phyloP scores from a whole-genome alignment of 2,888 invertebrate species.

The Actias luna region DNA sequence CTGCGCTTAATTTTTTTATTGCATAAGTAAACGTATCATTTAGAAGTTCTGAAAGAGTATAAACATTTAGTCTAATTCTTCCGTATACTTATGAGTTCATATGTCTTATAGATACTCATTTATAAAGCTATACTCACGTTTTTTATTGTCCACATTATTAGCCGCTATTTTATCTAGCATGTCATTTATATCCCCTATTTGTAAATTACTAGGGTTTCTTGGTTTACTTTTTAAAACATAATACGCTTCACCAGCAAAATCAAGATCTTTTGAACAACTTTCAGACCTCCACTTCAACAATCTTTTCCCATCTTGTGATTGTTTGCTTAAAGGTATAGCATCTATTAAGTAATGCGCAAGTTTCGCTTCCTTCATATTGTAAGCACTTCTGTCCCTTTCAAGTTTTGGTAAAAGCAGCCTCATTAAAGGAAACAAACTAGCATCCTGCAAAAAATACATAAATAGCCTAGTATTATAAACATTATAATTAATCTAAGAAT shows the following conservation, averaged over 20 bases:
- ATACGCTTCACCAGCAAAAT: conserved; percentile 92
- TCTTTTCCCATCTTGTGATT: conserved; percentile 71
- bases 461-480: not conserved
- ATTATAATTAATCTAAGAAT: too few species aligned
- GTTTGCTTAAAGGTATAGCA: conserved; percentile 87
- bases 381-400: conserved; percentile 90
- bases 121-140: conserved; percentile 51
- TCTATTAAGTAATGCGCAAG: conserved; percentile 88
- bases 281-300: conserved; percentile 72
- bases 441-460: conserved; percentile 67
- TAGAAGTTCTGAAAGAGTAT: conserved; percentile 44
- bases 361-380: conserved; percentile 90
- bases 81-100: not conserved
- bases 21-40: conserved; percentile 84
- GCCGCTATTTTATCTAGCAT: conserved; percentile 88
- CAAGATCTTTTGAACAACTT: conserved; percentile 77
- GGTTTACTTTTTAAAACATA: conserved; percentile 84
- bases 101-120: not conserved
- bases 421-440: conserved; percentile 87
- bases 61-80: not conserved
- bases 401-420: conserved; percentile 89
- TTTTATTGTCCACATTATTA: conserved; percentile 83
- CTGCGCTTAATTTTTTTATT: conserved; percentile 84
- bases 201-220: conserved; percentile 71
- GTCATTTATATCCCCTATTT: conserved; percentile 86